Evolutionary conservation across 2,888 invertebrate genomes (phyloP).

Genomic region (Polymixis lichenea): DNA sequence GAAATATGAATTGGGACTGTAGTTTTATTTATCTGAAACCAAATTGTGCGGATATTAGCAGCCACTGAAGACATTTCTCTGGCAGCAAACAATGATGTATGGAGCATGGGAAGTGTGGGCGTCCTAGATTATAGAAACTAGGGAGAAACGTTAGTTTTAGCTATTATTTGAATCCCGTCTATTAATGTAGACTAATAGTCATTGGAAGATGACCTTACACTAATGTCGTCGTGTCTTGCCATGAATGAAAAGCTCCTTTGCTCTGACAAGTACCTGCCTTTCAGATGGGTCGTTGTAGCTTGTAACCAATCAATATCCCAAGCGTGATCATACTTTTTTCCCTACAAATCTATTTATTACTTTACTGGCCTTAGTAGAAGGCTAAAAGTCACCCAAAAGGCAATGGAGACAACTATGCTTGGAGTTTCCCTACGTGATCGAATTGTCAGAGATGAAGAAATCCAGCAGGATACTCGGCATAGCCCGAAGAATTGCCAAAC

Average conservation of each 20-base stretch:
- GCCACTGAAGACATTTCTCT: constrained; percentile 32
- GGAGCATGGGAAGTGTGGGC: constrained; percentile 19
- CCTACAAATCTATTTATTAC: too few species aligned
- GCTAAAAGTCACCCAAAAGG: too few species aligned
- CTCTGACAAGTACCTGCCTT: background rate
- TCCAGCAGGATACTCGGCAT: too few species aligned
- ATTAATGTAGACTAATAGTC: background rate
- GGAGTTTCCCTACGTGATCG: too few species aligned
- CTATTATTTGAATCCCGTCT: background rate
- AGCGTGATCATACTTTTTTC: too few species aligned
- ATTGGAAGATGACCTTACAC: background rate
- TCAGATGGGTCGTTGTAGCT: too few species aligned
- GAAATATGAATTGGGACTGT: background rate
- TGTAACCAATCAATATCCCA: too few species aligned
- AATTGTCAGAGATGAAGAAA: too few species aligned
- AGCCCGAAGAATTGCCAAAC: too few species aligned
- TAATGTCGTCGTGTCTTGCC: background rate
- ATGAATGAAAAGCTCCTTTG: background rate
- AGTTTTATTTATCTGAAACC: constrained; percentile 3
- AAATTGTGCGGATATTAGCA: constrained; percentile 6
- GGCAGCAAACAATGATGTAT: constrained; percentile 40
- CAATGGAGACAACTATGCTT: too few species aligned
- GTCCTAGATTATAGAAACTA: constrained; percentile 11
- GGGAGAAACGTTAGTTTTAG: background rate
- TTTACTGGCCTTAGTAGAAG: too few species aligned